A percentile compares a stretch with the other conserved stretches of the same genome.
phyloP scores from a whole-genome alignment of 2,888 invertebrate species.

The Lasioglossum lativentre region DNA sequence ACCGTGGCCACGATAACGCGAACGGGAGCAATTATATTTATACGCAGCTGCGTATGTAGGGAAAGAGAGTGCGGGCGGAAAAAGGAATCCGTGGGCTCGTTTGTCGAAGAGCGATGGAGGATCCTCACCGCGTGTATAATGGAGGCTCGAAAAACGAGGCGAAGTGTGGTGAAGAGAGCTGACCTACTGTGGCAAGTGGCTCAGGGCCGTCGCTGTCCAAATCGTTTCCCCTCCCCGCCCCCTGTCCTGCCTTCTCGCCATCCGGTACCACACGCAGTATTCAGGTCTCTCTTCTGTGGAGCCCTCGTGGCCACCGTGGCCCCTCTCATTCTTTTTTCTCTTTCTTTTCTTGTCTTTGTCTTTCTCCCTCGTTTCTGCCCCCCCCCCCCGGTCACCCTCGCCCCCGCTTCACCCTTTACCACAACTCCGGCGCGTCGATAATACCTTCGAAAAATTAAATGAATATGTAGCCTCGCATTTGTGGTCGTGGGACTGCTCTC shows the following conservation, averaged over 20 bases:
- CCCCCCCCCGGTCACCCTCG: neutral
- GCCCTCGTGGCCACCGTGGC: conserved; percentile 35
- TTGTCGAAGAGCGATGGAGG: conserved; percentile 57
- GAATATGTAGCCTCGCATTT: neutral
- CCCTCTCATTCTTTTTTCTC: conserved; percentile 30
- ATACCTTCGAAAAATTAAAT: neutral
- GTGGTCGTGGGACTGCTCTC: neutral
- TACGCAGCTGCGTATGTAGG: conserved; percentile 10
- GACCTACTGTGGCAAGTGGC: conserved; percentile 85
- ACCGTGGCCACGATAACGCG: conserved; percentile 26
- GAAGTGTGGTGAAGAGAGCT: conserved; percentile 84
- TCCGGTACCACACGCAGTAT: conserved; percentile 71
- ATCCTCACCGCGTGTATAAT: conserved; percentile 73
- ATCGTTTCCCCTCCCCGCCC: conserved; percentile 74
- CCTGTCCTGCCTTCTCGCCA: conserved; percentile 58
- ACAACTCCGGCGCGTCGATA: neutral
- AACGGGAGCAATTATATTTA: conserved; percentile 37
- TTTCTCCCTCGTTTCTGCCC: too few relatives aligned
- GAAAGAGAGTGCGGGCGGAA: conserved; percentile 27
- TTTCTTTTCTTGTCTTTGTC: neutral
- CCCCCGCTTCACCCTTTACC: neutral
- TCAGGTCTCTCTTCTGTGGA: conserved; percentile 63
- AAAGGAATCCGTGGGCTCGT: conserved; percentile 49
- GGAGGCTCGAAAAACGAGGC: conserved; percentile 82
- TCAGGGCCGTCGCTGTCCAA: conserved; percentile 84